phyloP scores from a whole-genome alignment of 2,113 vertebrate species.

The Calyptomena viridis region DNA sequence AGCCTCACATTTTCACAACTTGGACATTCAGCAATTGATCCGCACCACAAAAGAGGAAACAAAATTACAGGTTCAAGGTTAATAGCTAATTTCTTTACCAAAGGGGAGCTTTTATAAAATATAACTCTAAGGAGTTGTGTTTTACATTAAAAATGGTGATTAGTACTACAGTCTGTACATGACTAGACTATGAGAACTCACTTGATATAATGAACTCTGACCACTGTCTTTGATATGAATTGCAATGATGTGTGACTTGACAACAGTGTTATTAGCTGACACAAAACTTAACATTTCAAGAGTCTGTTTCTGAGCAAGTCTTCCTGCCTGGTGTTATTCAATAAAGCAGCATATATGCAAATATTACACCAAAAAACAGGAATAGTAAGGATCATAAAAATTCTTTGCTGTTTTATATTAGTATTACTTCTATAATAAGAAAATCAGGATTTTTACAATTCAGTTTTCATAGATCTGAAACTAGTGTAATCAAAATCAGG shows the following conservation, averaged over 20 bases:
- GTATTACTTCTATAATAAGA: background rate
- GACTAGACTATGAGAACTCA: background rate
- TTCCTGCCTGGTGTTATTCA: background rate
- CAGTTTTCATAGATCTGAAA: background rate
- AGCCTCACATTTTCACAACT: background rate
- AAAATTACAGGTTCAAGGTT: slow-evolving; percentile 16
- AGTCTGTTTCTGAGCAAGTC: background rate
- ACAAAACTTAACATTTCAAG: background rate
- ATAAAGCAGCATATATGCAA: background rate
- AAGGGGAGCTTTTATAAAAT: background rate
- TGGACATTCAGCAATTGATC: background rate
- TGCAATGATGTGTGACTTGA: background rate
- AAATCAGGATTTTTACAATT: background rate
- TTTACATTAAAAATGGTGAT: background rate
- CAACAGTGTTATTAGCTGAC: background rate
- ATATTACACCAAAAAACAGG: background rate
- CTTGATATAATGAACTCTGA: slow-evolving; percentile 3
- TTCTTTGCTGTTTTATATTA: background rate
- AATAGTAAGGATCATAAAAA: background rate
- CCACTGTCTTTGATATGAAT: slow-evolving; percentile 1
- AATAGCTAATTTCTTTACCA: slow-evolving; percentile 11
- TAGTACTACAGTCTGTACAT: background rate
- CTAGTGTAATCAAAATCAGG: background rate
- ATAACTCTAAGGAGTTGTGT: background rate
- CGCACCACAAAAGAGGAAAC: background rate